Conservation (phyloP, 2,113 vertebrate species). For the Microcebus murinus region DNA sequence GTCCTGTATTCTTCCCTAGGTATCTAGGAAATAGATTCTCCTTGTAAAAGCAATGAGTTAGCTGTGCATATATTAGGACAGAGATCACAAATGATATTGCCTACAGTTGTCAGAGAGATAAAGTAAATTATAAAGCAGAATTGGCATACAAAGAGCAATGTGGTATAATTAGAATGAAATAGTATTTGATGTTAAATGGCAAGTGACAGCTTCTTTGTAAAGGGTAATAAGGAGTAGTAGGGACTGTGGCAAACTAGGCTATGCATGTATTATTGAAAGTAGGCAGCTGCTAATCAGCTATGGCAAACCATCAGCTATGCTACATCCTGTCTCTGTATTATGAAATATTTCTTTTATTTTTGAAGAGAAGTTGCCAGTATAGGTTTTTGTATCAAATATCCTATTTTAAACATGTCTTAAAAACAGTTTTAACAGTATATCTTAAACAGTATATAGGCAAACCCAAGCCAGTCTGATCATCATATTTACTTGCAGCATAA, state of each 20-base stretch:
- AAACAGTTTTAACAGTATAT: constrained; percentile 13
- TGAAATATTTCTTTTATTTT: neutral
- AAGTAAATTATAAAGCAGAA: neutral
- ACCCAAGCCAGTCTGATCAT: neutral
- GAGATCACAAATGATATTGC: neutral
- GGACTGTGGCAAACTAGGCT: neutral
- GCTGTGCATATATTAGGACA: neutral
- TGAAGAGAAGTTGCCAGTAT: neutral
- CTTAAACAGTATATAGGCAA: neutral
- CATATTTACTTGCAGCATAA: neutral
- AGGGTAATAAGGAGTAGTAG: neutral
- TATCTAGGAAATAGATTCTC: neutral
- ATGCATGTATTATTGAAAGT: neutral
- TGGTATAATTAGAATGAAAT: neutral
- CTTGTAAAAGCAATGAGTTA: neutral
- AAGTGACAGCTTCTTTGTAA: neutral
- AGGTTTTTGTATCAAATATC: neutral
- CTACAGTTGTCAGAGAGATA: neutral
- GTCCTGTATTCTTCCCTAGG: neutral
- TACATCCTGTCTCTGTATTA: neutral
- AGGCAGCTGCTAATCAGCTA: neutral
- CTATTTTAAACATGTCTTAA: constrained; percentile 4
- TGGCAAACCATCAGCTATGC: neutral
- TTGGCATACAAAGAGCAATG: neutral
- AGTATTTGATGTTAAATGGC: neutral